phyloP scores from a whole-genome alignment of 2,888 invertebrate species.

The Netelia melanura region DNA sequence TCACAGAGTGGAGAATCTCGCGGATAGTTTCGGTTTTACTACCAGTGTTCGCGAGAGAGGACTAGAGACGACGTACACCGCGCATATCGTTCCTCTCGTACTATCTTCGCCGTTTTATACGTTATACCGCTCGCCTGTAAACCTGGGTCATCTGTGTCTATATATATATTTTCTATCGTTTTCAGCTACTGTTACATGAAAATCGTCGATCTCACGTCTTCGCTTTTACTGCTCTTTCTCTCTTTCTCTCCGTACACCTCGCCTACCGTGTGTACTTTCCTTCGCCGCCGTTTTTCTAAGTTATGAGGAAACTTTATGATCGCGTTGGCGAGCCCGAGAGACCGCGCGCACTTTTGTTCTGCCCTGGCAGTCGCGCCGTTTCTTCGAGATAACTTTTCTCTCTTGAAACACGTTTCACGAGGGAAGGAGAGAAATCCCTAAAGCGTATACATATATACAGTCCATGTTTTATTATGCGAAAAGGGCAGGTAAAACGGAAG shows the following conservation, averaged over 20 bases:
- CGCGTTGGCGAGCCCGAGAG: constrained; percentile 9
- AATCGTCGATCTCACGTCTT: constrained; percentile 73
- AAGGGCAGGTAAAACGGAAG: no score
- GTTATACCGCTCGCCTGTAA: constrained; percentile 36
- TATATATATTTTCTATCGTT: constrained; percentile 71
- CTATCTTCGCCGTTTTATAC: constrained; percentile 14
- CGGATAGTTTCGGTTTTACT: constrained; percentile 75
- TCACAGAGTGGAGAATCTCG: constrained; percentile 56
- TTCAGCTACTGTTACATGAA: constrained; percentile 78
- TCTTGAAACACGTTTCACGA: background rate
- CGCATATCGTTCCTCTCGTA: background rate
- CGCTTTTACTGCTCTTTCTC: constrained; percentile 7
- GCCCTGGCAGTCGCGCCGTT: constrained; percentile 3
- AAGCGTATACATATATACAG: no score
- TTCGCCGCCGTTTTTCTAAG: constrained; percentile 75
- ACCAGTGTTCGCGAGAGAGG: constrained; percentile 37
- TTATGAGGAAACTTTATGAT: constrained; percentile 83
- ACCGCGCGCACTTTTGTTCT: constrained; percentile 37
- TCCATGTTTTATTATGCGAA: no score
- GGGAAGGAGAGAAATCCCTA: constrained; percentile 12
- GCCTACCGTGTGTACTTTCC: constrained; percentile 68
- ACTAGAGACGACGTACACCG: background rate
- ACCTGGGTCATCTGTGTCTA: background rate
- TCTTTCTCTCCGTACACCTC: constrained; percentile 8
- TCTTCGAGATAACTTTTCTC: background rate